Evolutionary conservation across 2,888 invertebrate species (phyloP), one percentile per base, ranked within the genome.

Genomic region (Balanococcus diminutus): DNA sequence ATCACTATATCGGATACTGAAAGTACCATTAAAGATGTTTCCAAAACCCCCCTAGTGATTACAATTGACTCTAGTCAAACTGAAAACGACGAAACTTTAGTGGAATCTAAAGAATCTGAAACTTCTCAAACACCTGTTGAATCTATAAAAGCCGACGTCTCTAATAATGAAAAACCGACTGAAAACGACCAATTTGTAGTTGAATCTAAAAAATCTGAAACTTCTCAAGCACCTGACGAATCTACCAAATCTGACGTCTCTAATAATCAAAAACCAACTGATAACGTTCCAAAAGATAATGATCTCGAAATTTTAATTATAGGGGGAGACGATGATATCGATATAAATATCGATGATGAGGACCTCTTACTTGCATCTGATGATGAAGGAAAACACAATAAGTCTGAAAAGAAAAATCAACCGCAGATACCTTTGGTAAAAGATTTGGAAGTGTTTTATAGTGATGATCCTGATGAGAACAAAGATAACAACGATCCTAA

Each of bases 401-500:
- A 31, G 11, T 31, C 72, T 31, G 72, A 72, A 28, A 72, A 31
- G 4, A 79, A 79, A 19, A 79, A 79, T 19, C 9, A 2, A n/a
- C 19, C 36, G 28, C 36, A 36, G 11, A 19, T 79, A n/a, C 75
- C 75, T 2, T 31, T 36, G 19, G 36, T 32, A 9, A 79, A 36
- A 19, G 75, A 79, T 36, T 19, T 83, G 32, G 56, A 51, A 72
- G 81, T 51, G 11, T 86, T 86, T 22, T 9, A 72, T 8, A 72
- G 72, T 25, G 28, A 25, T 25, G 86, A 86, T 82, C 67, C 56
- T 2, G 82, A 86, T 0, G 86, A 86, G 46, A 86, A 86, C 46
- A 36, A 75, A 28, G 86, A 86, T 19, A 86, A 86, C 61, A 72
- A 86, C 19, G 86, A 86, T 72, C 86, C 86, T 6, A 46, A 82